Evolutionary conservation across 2,888 invertebrate species (phyloP).

Genomic region (Drosophila neotestacea): DNA sequence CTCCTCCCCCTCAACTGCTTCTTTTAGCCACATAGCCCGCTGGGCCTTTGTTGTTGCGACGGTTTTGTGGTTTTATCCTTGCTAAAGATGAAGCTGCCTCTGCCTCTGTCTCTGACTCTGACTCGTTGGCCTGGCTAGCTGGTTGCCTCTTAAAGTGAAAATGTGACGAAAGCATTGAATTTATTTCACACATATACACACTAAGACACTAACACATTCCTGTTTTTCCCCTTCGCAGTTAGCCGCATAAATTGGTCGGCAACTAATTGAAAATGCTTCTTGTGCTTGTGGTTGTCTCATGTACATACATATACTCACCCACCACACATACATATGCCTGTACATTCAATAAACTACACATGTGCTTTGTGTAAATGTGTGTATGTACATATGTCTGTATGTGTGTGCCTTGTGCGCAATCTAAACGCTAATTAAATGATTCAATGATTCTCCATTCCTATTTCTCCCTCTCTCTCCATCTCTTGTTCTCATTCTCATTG

Average conservation of each 20-base stretch:
- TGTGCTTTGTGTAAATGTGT: constrained; percentile 17
- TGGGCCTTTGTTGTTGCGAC: constrained; percentile 70
- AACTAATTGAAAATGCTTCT: constrained; percentile 81
- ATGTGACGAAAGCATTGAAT: constrained; percentile 73
- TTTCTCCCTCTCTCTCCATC: not conserved
- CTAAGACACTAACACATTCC: constrained; percentile 16
- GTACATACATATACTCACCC: constrained; percentile 9
- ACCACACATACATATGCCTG: constrained; percentile 26
- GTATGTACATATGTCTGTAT: constrained; percentile 26
- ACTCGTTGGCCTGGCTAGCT: constrained; percentile 7
- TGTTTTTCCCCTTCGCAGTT: constrained; percentile 18
- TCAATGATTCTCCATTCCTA: constrained; percentile 78
- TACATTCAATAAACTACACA: constrained; percentile 60
- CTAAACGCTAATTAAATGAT: constrained; percentile 85
- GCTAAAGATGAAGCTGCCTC: constrained; percentile 32
- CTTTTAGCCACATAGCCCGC: constrained; percentile 43
- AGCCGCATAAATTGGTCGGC: constrained; percentile 80
- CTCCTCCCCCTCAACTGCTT: constrained; percentile 21
- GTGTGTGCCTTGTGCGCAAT: constrained; percentile 63
- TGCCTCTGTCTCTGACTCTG: constrained; percentile 15
- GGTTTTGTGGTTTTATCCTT: constrained; percentile 72
- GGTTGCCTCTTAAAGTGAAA: constrained; percentile 60
- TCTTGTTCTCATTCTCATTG: not conserved
- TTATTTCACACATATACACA: constrained; percentile 52
- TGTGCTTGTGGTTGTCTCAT: constrained; percentile 54